A percentile compares a stretch with the other conserved stretches of the same genome.
Conservation (phyloP, 2,797 vertebrate genomes). For the Cuculus canorus region DNA sequence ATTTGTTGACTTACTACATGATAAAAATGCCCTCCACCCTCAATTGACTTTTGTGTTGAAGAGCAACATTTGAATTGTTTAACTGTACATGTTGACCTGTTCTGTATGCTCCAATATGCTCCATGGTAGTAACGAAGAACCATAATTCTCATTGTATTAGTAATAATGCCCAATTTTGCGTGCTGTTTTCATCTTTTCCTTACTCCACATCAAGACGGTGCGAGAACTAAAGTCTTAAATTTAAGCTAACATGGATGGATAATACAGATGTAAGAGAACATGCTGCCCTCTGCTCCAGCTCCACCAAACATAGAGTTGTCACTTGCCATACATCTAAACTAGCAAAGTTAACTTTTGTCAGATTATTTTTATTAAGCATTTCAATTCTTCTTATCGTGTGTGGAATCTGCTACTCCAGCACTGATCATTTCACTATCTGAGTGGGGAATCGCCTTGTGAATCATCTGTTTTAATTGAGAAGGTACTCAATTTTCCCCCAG, state of each 20-base stretch:
- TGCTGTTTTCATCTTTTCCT: neutral
- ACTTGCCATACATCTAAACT: neutral
- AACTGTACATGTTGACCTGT: neutral
- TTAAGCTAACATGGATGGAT: neutral
- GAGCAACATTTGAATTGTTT: neutral
- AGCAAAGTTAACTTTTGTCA: constrained; percentile 43
- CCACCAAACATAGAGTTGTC: neutral
- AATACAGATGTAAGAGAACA: neutral
- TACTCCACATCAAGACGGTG: neutral
- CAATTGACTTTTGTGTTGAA: neutral
- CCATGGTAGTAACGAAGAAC: neutral
- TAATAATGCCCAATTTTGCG: neutral
- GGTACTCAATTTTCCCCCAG: constrained; percentile 50
- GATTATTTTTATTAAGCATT: constrained; percentile 39
- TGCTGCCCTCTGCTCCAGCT: neutral
- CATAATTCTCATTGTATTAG: neutral
- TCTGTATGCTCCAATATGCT: neutral
- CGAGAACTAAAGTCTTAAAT: neutral
- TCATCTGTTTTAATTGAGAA: constrained; percentile 72
- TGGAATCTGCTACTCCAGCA: constrained; percentile 27
- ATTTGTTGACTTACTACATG: neutral
- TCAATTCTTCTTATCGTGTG: constrained; percentile 43
- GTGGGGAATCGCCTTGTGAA: constrained; percentile 33
- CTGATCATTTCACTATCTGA: constrained; percentile 45
- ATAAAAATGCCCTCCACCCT: neutral